phyloP scores from a whole-genome alignment of 2,888 invertebrate species.

The Rotaria sp. region DNA sequence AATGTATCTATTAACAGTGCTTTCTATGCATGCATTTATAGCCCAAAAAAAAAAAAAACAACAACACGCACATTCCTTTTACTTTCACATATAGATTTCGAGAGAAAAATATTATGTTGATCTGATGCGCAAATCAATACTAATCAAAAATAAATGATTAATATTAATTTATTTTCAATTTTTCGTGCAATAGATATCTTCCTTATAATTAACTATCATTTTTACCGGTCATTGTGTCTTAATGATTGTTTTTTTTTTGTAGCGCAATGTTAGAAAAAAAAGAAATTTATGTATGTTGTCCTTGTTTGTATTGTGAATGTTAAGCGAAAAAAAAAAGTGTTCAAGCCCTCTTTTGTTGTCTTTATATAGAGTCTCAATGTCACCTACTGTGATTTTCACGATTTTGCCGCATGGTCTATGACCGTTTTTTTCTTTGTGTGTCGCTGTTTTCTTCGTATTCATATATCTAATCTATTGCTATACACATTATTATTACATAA shows the following conservation, averaged over 20 bases:
- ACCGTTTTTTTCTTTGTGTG: neutral
- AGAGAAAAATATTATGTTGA: neutral
- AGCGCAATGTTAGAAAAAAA: neutral
- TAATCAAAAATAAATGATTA: neutral
- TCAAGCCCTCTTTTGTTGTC: neutral
- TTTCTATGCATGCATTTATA: neutral
- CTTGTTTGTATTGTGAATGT: neutral
- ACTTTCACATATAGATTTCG: neutral
- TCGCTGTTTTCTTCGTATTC: neutral
- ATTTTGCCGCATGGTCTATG: neutral
- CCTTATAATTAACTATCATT: neutral
- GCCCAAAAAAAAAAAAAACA: neutral
- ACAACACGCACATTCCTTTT: neutral
- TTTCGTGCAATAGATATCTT: constrained; percentile 15
- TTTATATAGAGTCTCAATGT: neutral
- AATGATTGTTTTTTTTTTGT: neutral
- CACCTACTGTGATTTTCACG: constrained; percentile 12
- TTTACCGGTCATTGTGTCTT: constrained; percentile 12
- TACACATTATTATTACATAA: neutral
- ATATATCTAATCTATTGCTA: neutral
- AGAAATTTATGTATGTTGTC: neutral
- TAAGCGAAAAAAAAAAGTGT: neutral
- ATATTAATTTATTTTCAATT: neutral
- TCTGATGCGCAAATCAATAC: neutral
- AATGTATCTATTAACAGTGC: neutral